Conservation (phyloP, 2,113 vertebrate genomes). For the Pavo muticus region DNA sequence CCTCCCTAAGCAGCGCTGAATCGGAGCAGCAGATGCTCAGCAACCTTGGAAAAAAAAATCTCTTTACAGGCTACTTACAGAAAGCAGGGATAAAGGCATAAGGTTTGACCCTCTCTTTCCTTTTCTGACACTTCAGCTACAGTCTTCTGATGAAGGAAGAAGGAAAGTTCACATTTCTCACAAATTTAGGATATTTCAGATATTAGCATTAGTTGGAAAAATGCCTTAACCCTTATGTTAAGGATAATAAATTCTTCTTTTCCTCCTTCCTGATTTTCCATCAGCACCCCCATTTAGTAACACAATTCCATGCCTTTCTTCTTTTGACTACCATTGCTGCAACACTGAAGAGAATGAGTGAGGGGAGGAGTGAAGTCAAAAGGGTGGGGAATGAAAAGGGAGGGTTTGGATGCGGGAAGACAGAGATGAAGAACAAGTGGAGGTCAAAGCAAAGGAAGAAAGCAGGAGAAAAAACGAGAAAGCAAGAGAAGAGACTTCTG, state of each 20-base stretch:
- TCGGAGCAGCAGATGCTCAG: conserved; percentile 1
- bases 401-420: conserved; percentile 38
- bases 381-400: conserved; percentile 51
- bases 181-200: conserved; percentile 42
- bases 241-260: conserved; percentile 73
- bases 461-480: neutral
- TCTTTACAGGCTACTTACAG: conserved; percentile 21
- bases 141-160: neutral
- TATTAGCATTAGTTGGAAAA: conserved; percentile 43
- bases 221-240: conserved; percentile 66
- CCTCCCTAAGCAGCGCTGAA: conserved; percentile 9
- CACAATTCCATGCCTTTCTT: conserved; percentile 70
- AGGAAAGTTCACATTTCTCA: neutral
- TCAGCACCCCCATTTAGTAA: conserved; percentile 70
- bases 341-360: conserved; percentile 66
- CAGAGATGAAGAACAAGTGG: conserved; percentile 68
- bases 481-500: neutral
- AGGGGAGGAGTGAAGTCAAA: conserved; percentile 64
- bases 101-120: neutral
- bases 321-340: conserved; percentile 70
- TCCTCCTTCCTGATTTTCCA: conserved; percentile 70
- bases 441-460: conserved; percentile 62
- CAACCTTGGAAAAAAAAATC: neutral
- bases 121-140: neutral
- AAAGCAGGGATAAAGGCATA: conserved; percentile 12